phyloP scores from a whole-genome alignment of 92 coral and sea anemone species.

The Pocillopora grandis region DNA sequence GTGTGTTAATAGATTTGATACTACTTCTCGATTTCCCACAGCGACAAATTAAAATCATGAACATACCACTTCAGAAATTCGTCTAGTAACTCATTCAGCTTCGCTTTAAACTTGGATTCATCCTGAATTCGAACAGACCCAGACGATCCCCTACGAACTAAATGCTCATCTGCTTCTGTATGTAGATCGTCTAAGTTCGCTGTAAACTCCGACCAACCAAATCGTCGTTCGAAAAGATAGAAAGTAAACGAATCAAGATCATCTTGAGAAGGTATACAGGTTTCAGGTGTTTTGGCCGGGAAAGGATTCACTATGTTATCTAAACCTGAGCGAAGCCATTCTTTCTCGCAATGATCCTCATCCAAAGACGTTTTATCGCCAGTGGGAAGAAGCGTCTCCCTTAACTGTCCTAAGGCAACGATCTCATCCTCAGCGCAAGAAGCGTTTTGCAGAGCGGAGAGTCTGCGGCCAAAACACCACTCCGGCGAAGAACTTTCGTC shows the following conservation, averaged over 20 bases:
- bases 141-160: constrained; percentile 53
- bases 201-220: constrained; percentile 92
- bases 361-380: constrained; percentile 27
- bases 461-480: constrained; percentile 10
- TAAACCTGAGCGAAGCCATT: constrained; percentile 79
- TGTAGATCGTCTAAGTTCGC: constrained; percentile 56
- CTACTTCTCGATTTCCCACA: no score
- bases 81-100: constrained; percentile 82
- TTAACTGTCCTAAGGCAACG: constrained; percentile 65
- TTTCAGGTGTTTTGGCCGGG: constrained; percentile 74
- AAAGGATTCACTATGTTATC: constrained; percentile 72
- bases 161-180: constrained; percentile 48
- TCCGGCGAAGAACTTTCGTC: constrained; percentile 27
- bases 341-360: constrained; percentile 79
- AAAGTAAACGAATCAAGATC: constrained; percentile 82
- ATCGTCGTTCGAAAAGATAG: constrained; percentile 93
- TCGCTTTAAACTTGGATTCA: constrained; percentile 76
- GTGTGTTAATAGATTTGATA: no score
- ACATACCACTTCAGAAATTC: constrained; percentile 91
- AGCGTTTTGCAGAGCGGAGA: constrained; percentile 53
- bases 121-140: constrained; percentile 71
- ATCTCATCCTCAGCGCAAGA: constrained; percentile 82
- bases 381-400: constrained; percentile 44
- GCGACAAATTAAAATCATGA: not conserved
- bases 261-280: constrained; percentile 56